Percentiles rank a stretch among this genome's conserved stretches.
Evolutionary conservation across 1,140 invertebrate species (phyloP).

Genomic region (Heterodera schachtii): DNA sequence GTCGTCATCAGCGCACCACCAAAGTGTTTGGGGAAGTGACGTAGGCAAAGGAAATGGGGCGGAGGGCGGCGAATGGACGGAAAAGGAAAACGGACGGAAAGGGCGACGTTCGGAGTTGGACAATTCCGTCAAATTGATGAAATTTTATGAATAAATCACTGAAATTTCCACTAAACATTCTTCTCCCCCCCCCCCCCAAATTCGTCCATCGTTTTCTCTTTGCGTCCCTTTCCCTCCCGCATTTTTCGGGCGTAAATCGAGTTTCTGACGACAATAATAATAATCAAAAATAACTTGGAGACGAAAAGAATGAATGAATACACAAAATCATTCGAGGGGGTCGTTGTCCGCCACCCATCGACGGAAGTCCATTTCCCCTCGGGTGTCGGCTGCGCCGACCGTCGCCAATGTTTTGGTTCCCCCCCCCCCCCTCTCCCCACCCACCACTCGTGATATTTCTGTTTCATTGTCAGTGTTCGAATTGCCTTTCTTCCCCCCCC

Average conservation of each 20-base stretch:
- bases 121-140: constrained; percentile 29
- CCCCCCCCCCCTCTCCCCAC: too few species aligned
- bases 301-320: neutral
- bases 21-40: constrained; percentile 35
- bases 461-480: neutral
- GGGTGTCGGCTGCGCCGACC: neutral
- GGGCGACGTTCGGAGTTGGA: constrained; percentile 13
- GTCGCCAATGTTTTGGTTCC: too few species aligned
- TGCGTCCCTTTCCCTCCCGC: neutral
- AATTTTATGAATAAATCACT: neutral
- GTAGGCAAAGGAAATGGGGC: neutral
- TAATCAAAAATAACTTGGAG: neutral
- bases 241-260: neutral
- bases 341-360: too few species aligned
- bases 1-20: constrained; percentile 6
- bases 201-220: neutral
- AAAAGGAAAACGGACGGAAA: constrained; percentile 11
- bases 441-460: neutral
- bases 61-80: neutral
- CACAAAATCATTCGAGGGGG: neutral
- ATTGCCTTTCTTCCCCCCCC: neutral
- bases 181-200: too few species aligned
- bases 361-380: neutral
- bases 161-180: neutral
- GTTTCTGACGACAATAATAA: neutral